Evolutionary conservation across 2,888 invertebrate species (phyloP).

Genomic region (Harmothoe impar): DNA sequence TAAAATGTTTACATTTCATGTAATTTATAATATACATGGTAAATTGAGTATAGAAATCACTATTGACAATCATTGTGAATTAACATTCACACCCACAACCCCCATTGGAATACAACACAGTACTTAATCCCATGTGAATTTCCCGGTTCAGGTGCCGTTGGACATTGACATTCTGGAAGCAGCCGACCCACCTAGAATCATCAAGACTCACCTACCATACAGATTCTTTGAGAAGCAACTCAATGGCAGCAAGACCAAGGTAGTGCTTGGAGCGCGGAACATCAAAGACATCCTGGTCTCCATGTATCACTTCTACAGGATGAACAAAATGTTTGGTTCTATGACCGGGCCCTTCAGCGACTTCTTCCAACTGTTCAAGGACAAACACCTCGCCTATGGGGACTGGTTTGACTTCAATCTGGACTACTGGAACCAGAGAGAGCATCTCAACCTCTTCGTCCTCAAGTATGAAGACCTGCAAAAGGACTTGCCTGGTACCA

Average conservation of each 20-base stretch:
- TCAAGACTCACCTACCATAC: slow-evolving; percentile 54
- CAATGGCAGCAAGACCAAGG: slow-evolving; percentile 22
- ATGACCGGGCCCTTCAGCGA: slow-evolving; percentile 52
- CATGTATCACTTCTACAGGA: slow-evolving; percentile 53
- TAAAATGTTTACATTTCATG: too few relatives aligned
- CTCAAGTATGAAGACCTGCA: slow-evolving; percentile 53
- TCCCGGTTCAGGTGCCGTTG: not conserved
- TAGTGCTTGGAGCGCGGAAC: slow-evolving; percentile 40
- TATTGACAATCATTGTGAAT: too few relatives aligned
- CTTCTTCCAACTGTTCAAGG: slow-evolving; percentile 44
- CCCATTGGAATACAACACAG: too few relatives aligned
- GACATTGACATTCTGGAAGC: slow-evolving; percentile 16
- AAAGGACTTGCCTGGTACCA: not conserved
- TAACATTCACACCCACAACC: too few relatives aligned
- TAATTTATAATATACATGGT: too few relatives aligned
- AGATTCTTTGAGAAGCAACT: slow-evolving; percentile 17
- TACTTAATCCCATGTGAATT: too few relatives aligned
- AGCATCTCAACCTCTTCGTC: not conserved
- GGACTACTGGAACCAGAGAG: slow-evolving; percentile 12
- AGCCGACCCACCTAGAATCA: slow-evolving; percentile 19
- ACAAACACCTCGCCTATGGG: slow-evolving; percentile 37
- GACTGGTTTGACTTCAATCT: slow-evolving; percentile 43
- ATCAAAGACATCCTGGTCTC: slow-evolving; percentile 47
- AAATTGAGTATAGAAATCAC: too few relatives aligned
- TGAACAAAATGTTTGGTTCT: not conserved